Evolutionary conservation across 2,888 invertebrate species (phyloP), one percentile per base, ranked within the genome.

Genomic region (Dione vanillae): DNA sequence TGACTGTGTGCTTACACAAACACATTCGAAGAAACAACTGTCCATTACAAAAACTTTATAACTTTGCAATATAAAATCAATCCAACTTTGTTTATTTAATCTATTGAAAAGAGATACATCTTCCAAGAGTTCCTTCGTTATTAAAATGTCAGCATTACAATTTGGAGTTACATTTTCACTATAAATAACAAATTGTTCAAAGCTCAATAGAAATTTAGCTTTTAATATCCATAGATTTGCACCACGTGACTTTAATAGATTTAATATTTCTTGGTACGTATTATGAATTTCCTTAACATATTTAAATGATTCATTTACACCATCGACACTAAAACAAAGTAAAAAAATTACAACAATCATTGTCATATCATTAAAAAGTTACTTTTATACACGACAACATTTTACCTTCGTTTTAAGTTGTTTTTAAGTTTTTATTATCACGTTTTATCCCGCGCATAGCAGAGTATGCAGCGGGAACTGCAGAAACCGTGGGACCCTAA

Each of bases 51-150:
- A 93, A 27, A 93, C 91, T 84, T 95, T 95, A 78, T 94, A 95
- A 54, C 93, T 94, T 83, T 95, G 95, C 67, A 95, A 81, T 76
- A 95, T 88, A 45, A 95, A 85, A 79, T 95, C 95, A 19, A 95
- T 77, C 95, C 95, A 96, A 73, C 91, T 90, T 80, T 92, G 93
- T 78, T 92, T 93, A 74, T 84, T 89, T 47, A 92, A 78, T 76
- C 92, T 85, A 37, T 87, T 75, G 75, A 83, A 93, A 71, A 90
- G 80, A 35, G 75, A 72, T 2, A 75, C 65, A 75, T 92, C 83
- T 14, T 74, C 75, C 70, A 86, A 65, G 8, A 92, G 81, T 76
- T 88, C 81, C 76, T 81, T 78, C 2, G 80, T 84, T 40, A 86
- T 76, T 69, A 84, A 77, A 54, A 88, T 87, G 69, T 92, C 91